phyloP scores from a whole-genome alignment of 2,113 vertebrate species.

The Mobula hypostoma region DNA sequence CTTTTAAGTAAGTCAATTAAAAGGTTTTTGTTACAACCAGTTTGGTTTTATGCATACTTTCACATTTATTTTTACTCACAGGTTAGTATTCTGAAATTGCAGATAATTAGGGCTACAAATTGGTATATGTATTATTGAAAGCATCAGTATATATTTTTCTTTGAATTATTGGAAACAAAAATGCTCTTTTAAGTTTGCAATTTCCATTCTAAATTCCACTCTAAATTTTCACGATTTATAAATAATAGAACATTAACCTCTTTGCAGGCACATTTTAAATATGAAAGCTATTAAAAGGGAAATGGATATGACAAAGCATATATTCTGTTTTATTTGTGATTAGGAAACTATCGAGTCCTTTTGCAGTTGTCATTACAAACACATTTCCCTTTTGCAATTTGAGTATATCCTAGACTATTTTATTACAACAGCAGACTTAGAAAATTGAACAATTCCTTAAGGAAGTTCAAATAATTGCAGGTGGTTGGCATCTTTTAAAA shows the following conservation, averaged over 20 bases:
- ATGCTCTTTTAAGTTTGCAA: not conserved
- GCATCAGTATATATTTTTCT: conserved; percentile 8
- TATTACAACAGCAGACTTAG: not conserved
- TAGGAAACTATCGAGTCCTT: not conserved
- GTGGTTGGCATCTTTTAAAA: not conserved
- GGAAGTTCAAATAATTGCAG: conserved; percentile 13
- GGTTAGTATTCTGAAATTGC: not conserved
- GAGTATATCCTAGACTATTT: not conserved
- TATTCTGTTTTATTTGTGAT: conserved; percentile 1
- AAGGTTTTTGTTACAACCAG: not conserved
- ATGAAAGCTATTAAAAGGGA: not conserved
- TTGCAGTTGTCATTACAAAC: not conserved
- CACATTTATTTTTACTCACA: not conserved
- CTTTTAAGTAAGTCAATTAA: not conserved
- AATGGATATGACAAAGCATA: conserved; percentile 9
- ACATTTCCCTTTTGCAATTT: not conserved
- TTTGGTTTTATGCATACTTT: not conserved
- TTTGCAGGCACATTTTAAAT: not conserved
- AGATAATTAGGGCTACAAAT: not conserved
- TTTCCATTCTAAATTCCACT: not conserved
- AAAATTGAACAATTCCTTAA: conserved; percentile 8
- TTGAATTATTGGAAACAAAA: not conserved
- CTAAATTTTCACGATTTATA: conserved; percentile 10
- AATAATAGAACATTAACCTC: not conserved
- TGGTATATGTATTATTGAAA: not conserved